Percentiles rank a stretch among this genome's conserved stretches.
These are phyloP conservation scores for Ellobius talpinus DNA, from an alignment of 2,113 vertebrate species.

Conservation along the genomic window DNA sequence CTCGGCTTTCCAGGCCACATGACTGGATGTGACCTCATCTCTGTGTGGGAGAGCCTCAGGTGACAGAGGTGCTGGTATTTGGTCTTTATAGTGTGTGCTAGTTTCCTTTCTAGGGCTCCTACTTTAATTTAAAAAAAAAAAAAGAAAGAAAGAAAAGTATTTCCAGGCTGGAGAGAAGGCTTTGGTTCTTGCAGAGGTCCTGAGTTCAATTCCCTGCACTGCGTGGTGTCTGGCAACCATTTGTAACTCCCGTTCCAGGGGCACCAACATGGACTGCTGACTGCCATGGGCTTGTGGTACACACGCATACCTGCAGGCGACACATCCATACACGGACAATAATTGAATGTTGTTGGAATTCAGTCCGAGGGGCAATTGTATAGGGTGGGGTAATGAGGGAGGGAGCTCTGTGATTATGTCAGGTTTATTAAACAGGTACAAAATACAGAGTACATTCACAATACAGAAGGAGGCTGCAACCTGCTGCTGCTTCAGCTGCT, in stretches of 20 bases:
- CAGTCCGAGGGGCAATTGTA: too few species aligned
- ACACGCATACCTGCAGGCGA: neutral
- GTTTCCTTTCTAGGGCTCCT: neutral
- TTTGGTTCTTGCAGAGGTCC: neutral
- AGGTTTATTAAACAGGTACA: too few species aligned
- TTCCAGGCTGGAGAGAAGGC: neutral
- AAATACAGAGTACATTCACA: too few species aligned
- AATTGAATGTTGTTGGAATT: too few species aligned
- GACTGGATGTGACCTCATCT: neutral
- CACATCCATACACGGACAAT: too few species aligned
- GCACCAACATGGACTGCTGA: neutral
- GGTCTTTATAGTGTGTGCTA: neutral
- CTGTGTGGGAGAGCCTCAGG: neutral
- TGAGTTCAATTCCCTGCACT: neutral
- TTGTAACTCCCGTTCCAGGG: neutral
- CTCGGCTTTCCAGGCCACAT: neutral
- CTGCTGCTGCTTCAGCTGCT: too few species aligned
- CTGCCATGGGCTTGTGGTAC: neutral
- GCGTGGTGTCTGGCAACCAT: neutral
- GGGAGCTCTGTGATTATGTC: too few species aligned
- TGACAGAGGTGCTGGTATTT: neutral
- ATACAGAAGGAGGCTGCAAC: too few species aligned
- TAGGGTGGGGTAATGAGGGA: too few species aligned
- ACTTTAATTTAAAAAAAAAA: neutral
- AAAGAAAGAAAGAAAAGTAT: neutral